Conservation (phyloP, 92 coral and sea anemone species). For the Heliopora coerulea region DNA sequence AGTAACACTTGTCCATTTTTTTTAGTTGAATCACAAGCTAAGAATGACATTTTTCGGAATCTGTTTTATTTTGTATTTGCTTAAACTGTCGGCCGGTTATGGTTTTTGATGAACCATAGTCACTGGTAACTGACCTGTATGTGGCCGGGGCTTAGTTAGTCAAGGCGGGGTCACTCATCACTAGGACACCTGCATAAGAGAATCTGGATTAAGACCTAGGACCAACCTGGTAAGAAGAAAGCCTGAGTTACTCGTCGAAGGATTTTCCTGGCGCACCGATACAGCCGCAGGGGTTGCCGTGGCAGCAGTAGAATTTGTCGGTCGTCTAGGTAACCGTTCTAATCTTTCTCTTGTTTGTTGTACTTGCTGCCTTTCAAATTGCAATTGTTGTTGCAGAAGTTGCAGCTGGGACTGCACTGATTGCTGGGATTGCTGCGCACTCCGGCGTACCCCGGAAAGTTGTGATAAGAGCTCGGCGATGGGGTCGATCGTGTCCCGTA, state of each 20-base stretch:
- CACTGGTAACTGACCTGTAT: too few relatives aligned
- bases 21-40: too few relatives aligned
- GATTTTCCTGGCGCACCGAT: constrained; percentile 62
- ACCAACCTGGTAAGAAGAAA: constrained; percentile 87
- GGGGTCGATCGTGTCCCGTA: constrained; percentile 96
- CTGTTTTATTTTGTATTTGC: too few relatives aligned
- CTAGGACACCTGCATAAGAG: not conserved
- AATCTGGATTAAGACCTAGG: not conserved
- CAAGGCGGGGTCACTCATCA: not conserved
- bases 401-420: constrained; percentile 97
- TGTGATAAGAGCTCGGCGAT: constrained; percentile 95
- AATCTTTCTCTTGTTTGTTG: constrained; percentile 96
- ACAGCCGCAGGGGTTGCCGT: constrained; percentile 61
- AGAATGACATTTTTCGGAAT: too few relatives aligned
- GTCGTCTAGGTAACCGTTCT: constrained; percentile 89
- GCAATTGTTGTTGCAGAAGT: constrained; percentile 89
- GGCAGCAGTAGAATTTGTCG: constrained; percentile 67
- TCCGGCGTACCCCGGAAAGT: constrained; percentile 94
- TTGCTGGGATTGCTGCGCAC: constrained; percentile 81
- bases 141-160: too few relatives aligned
- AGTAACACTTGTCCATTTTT: too few relatives aligned
- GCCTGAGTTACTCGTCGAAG: constrained; percentile 64
- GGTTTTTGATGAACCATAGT: too few relatives aligned
- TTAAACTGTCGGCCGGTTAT: too few relatives aligned
- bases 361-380: constrained; percentile 92